Conservation (phyloP, 2,113 vertebrate species). For the Opisthocomus hoazin region DNA sequence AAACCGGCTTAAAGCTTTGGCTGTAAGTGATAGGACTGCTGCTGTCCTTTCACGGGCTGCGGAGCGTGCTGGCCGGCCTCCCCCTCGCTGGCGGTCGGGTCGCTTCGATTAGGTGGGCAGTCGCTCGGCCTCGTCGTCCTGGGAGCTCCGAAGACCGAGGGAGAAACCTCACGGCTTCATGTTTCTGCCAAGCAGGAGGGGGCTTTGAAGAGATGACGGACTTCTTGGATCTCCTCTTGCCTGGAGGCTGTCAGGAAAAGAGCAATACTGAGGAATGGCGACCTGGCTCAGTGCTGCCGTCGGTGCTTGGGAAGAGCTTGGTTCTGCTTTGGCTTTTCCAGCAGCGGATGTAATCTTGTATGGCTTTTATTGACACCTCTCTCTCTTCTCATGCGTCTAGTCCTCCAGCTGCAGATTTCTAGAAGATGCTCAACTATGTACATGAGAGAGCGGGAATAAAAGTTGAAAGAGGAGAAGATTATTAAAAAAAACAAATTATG, state of each 20-base stretch:
- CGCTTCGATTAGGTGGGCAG: not conserved
- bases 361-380: not conserved
- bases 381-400: not conserved
- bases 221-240: not conserved
- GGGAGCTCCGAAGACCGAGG: accelerated
- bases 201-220: not conserved
- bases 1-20: not conserved
- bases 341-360: not conserved
- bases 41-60: not conserved
- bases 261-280: not conserved
- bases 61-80: not conserved
- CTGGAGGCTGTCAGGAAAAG: not conserved
- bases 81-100: not conserved
- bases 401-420: not conserved
- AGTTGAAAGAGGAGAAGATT: not conserved
- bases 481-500: not conserved
- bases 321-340: not conserved
- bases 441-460: not conserved
- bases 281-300: not conserved
- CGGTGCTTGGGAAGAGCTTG: not conserved
- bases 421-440: not conserved
- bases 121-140: accelerated
- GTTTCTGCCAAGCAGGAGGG: not conserved
- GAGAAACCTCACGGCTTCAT: not conserved
- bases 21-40: accelerated